These are phyloP conservation scores for Scopus umbretta DNA, from an alignment of 2,113 vertebrate genomes.

Conservation along the genomic window DNA sequence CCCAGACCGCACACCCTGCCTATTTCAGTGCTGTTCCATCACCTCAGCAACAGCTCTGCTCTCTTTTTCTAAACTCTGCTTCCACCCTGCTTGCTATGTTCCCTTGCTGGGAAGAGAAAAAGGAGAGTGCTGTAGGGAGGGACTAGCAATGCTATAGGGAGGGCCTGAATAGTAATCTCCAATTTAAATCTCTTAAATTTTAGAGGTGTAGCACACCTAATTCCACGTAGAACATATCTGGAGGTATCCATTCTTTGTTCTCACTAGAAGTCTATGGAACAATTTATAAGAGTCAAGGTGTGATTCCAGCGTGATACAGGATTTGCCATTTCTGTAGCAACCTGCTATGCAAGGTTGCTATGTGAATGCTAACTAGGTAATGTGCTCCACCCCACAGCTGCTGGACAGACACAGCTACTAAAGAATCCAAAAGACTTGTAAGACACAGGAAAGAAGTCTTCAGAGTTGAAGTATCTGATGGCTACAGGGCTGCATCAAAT, in stretches of 20 bases:
- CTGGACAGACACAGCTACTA: neutral
- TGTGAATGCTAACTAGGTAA: neutral
- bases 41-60: neutral
- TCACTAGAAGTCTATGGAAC: neutral
- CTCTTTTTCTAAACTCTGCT: neutral
- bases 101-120: neutral
- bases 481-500: neutral
- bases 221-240: neutral
- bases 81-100: neutral
- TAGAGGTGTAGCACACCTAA: neutral
- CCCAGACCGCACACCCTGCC: neutral
- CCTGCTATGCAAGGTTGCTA: neutral
- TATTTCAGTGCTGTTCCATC: neutral
- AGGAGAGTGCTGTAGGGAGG: neutral
- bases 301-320: neutral
- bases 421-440: neutral
- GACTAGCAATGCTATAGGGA: neutral
- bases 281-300: neutral
- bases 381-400: neutral
- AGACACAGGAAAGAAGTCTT: neutral
- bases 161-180: neutral
- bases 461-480: neutral
- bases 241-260: neutral
- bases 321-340: slow-evolving; percentile 12
- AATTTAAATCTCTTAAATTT: neutral